These are phyloP conservation scores for Loriculus beryllinus DNA, from an alignment of 2,797 vertebrate genomes.

Conservation along the genomic window DNA sequence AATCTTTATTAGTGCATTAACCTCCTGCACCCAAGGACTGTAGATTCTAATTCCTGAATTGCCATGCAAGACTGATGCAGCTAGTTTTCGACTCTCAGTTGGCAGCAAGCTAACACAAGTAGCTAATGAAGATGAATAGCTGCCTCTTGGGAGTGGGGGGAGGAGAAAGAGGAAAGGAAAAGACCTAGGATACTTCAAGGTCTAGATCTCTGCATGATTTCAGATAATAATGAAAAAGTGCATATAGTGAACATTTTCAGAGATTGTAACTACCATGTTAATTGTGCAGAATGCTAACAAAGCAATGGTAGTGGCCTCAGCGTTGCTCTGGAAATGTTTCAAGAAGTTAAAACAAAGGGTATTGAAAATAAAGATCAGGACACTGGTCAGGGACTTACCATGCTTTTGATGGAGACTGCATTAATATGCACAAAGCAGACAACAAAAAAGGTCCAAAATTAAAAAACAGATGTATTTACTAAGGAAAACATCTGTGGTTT, in stretches of 20 bases:
- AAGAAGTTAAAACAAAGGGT: slow-evolving; percentile 66
- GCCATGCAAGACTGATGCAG: slow-evolving; percentile 64
- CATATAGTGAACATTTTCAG: neutral
- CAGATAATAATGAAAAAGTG: slow-evolving; percentile 5
- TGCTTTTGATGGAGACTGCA: slow-evolving; percentile 45
- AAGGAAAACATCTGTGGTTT: slow-evolving; percentile 63
- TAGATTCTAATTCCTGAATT: slow-evolving; percentile 66
- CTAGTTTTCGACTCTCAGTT: slow-evolving; percentile 49
- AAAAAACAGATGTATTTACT: slow-evolving; percentile 16
- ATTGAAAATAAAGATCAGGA: slow-evolving; percentile 11
- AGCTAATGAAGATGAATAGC: slow-evolving; percentile 59
- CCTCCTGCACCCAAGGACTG: slow-evolving; percentile 65
- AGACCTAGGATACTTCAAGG: slow-evolving; percentile 56
- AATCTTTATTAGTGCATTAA: slow-evolving; percentile 70
- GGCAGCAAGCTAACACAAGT: slow-evolving; percentile 47
- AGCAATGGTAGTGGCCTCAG: slow-evolving; percentile 14
- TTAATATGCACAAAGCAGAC: slow-evolving; percentile 25
- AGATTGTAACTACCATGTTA: neutral
- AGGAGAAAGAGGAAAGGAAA: slow-evolving; percentile 12
- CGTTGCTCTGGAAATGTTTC: slow-evolving; percentile 53
- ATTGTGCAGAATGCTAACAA: slow-evolving; percentile 48
- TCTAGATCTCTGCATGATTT: slow-evolving; percentile 53
- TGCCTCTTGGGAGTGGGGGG: slow-evolving; percentile 42
- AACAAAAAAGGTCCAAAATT: slow-evolving; percentile 50
- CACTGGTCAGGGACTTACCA: slow-evolving; percentile 42